Evolutionary conservation across 2,113 vertebrate species (phyloP).

Genomic region (Vicugna pacos): DNA sequence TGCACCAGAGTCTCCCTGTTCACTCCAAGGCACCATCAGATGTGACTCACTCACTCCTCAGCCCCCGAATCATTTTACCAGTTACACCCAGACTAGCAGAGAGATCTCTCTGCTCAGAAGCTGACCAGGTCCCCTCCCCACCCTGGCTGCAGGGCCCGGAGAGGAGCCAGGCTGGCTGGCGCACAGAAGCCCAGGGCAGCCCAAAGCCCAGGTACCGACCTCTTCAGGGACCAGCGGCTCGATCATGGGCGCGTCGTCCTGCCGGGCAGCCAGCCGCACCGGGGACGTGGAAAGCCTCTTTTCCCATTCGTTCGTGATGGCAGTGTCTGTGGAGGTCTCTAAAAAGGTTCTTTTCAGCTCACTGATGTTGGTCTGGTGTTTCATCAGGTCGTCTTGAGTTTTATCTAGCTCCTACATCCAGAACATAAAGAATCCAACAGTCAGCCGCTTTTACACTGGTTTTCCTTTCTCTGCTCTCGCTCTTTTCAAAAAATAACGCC

Average conservation of each 20-base stretch:
- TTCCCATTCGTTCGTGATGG: slow-evolving; percentile 94
- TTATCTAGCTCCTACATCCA: slow-evolving; percentile 90
- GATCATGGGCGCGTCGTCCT: slow-evolving; percentile 94
- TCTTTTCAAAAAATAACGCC: slow-evolving; percentile 61
- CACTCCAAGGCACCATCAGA: neutral
- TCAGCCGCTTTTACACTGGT: slow-evolving; percentile 50
- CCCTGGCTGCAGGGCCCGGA: neutral
- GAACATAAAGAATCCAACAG: slow-evolving; percentile 76
- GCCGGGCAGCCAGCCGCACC: slow-evolving; percentile 88
- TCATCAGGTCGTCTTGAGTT: slow-evolving; percentile 92
- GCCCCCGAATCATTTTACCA: neutral
- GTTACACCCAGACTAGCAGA: neutral
- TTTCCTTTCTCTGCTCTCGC: slow-evolving; percentile 56
- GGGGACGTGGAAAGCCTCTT: slow-evolving; percentile 95
- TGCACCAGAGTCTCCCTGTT: neutral
- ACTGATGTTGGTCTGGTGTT: slow-evolving; percentile 96
- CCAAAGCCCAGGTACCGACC: slow-evolving; percentile 86
- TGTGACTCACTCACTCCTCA: neutral
- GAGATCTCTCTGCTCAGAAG: neutral
- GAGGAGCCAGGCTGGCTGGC: fast-evolving
- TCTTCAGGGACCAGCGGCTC: slow-evolving; percentile 95
- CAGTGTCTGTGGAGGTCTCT: slow-evolving; percentile 89
- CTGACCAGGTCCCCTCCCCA: neutral
- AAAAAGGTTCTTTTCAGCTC: slow-evolving; percentile 97
- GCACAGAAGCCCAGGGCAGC: neutral